Evolutionary conservation across 2,888 invertebrate genomes (phyloP), one percentile per base, ranked within the genome.

Genomic region (Opisthograptis luteolata): DNA sequence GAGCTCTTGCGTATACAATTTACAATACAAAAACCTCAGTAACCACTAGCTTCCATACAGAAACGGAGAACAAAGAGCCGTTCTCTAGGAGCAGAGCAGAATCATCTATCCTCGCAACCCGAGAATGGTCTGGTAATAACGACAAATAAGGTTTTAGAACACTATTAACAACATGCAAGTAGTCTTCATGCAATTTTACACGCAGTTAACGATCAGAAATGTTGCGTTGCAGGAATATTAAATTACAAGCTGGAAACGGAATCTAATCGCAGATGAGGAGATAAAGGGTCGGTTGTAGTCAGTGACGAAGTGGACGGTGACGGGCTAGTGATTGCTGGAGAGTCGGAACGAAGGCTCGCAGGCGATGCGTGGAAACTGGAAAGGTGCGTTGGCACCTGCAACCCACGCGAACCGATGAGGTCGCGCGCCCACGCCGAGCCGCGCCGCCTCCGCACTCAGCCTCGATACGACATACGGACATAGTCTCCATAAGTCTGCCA

Each of bases 381-480:
- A 79, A 84, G 84, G 87, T 81, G 81, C 84, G 84, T 85, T 81
- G 84, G 84, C 87, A 87, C 87, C 87, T 87, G 84, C 83, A 65
- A 60, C 87, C 87, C 86, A 87, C 87, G 84, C 87, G 58, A 58
- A 49, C 58, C 56, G 35, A 69, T 73, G 82, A 84, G 87, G 83
- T 80, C 86, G 77, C 58, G 65, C 79, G 68, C 87, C 84, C 76
- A 84, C 86, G 72, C 55, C n/a, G n/a, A n/a, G n/a, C n/a, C n/a
- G 49, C 63, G 59, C 76, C 75, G 62, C 62, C 73, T 61, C 66
- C 63, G 58, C 58, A n/a, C n/a, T n/a, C n/a, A 65, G 43, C 56
- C 63, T 64, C 51, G 32, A 55, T 55, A 42, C 56, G 37, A 58
- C 48, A 25, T 13, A 50, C 51, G n/a, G n/a, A n/a, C n/a, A n/a